Percentiles rank a stretch among this genome's conserved stretches.
Evolutionary conservation across 2,113 vertebrate species (phyloP).

Genomic region (Neogale vison): DNA sequence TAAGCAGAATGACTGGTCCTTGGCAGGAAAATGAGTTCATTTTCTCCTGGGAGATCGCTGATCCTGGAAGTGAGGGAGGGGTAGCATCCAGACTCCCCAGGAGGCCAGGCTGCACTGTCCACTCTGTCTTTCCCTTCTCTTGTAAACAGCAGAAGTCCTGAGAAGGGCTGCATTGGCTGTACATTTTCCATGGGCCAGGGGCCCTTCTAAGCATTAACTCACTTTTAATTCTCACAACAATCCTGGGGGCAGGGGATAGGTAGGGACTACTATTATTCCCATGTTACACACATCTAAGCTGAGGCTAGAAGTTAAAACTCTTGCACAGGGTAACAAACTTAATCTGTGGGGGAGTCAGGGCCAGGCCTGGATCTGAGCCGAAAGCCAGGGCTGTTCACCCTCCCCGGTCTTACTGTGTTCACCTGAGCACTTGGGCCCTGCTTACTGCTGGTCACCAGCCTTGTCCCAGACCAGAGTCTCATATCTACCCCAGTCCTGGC

Average conservation of each 20-base stretch:
- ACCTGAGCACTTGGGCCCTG: not conserved
- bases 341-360: not conserved
- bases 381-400: not conserved
- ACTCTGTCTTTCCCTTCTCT: not conserved
- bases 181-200: not conserved
- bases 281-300: not conserved
- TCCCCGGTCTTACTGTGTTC: not conserved
- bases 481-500: not conserved
- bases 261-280: not conserved
- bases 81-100: not conserved
- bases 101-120: not conserved
- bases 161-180: not conserved
- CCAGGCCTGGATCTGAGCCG: not conserved
- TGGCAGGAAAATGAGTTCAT: not conserved
- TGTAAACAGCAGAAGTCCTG: not conserved
- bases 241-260: fast-evolving
- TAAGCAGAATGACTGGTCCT: not conserved
- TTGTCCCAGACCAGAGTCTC: not conserved
- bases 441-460: not conserved
- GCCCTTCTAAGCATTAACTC: not conserved
- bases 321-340: not conserved
- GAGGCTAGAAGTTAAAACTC: not conserved
- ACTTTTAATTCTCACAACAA: not conserved
- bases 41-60: not conserved
- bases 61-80: not conserved